Conservation (phyloP, 2,113 vertebrate species). For the Nothoprocta pentlandii region DNA sequence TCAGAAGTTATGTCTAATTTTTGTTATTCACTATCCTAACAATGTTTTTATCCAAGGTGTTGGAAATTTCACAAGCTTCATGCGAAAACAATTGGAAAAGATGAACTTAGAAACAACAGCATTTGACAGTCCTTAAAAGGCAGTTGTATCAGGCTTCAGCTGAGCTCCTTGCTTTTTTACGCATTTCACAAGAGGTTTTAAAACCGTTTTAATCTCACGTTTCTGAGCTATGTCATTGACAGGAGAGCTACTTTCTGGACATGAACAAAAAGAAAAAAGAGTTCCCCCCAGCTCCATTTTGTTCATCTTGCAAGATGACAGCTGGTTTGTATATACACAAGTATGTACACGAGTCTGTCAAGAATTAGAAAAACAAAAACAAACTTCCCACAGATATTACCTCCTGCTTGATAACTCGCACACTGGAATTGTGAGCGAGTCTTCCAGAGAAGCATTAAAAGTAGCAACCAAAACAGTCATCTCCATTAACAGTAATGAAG, state of each 20-base stretch:
- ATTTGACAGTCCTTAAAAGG: neutral
- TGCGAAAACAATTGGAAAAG: neutral
- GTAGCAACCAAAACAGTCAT: conserved; percentile 19
- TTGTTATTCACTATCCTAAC: neutral
- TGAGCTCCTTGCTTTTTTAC: neutral
- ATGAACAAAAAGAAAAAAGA: neutral
- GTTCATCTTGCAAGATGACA: conserved; percentile 29
- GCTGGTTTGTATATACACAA: conserved; percentile 28
- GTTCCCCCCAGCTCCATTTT: neutral
- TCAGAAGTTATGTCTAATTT: conserved; percentile 16
- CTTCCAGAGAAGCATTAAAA: conserved; percentile 53
- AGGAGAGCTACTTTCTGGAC: neutral
- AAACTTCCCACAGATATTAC: conserved; percentile 57
- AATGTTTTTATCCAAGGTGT: neutral
- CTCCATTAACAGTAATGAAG: conserved; percentile 18
- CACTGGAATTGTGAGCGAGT: conserved; percentile 13
- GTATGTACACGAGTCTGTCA: conserved; percentile 13
- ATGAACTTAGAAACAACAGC: neutral
- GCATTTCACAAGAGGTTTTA: neutral
- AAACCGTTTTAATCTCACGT: neutral
- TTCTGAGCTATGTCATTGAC: neutral
- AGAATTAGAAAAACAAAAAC: conserved; percentile 42
- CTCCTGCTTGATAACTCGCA: conserved; percentile 43
- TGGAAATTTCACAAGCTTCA: neutral
- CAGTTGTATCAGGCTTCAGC: neutral